These are phyloP conservation scores for Fundulus diaphanus DNA, from an alignment of 2,797 vertebrate genomes.

Conservation along the genomic window DNA sequence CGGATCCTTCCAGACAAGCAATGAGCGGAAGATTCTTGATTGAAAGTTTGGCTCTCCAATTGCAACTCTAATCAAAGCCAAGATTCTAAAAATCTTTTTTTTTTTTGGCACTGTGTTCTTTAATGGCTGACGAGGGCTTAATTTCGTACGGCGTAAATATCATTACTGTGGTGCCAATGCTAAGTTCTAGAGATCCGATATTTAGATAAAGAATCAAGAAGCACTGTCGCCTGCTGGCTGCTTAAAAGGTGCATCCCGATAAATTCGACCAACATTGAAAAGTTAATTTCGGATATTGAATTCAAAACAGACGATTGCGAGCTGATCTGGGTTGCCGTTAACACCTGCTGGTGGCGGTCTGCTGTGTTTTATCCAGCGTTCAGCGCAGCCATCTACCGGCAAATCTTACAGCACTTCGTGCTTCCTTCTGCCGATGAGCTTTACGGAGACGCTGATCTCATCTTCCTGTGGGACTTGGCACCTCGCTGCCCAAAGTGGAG, in stretches of 20 bases:
- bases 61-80: constrained; percentile 36
- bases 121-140: constrained; percentile 53
- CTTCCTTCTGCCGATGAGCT: not conserved
- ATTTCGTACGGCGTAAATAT: constrained; percentile 44
- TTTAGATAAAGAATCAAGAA: constrained; percentile 52
- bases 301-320: not conserved
- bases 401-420: not conserved
- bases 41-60: constrained; percentile 59
- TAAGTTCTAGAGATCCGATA: constrained; percentile 47
- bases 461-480: not conserved
- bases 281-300: not conserved
- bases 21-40: constrained; percentile 42
- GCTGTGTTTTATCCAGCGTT: not conserved
- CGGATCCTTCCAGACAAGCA: constrained; percentile 18
- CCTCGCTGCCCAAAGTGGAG: not conserved
- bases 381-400: not conserved
- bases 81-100: constrained; percentile 49
- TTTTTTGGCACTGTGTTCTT: constrained; percentile 72
- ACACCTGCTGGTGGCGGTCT: not conserved
- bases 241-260: constrained; percentile 16
- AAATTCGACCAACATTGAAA: not conserved
- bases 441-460: not conserved
- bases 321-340: not conserved
- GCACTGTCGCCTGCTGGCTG: constrained; percentile 45
- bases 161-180: constrained; percentile 32